Evolutionary conservation across 1,140 invertebrate genomes (phyloP), one percentile per base, ranked within the genome.

Genomic region (Aphelenchoides fujianensis): DNA sequence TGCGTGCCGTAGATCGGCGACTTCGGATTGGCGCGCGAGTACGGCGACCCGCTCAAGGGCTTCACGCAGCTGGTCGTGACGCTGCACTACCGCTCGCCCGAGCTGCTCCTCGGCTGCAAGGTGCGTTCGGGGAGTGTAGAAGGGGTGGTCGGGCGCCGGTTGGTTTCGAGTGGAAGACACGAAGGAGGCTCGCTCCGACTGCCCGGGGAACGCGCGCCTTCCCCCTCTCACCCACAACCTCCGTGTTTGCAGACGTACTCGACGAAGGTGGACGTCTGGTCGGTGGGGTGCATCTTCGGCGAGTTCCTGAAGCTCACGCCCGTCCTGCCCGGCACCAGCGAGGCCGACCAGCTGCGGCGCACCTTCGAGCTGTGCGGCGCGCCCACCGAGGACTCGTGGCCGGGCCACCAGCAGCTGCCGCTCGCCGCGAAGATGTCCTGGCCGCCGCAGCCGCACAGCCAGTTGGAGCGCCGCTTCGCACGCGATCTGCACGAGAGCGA

Each of bases 51-150:
- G 0, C 86, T 99, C 2, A 95, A 95, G 80, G 89, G 91, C 19
- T 99, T 98, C 85, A 98, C 96, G 1, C 92, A 94, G 0, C 89
- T 98, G 68, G 95, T 98, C 7, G 97, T 99, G 0, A 99, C 97
- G 0, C 86, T 97, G 7, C 98, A 96, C 96, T 98, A 98, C 86
- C 89, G 95, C 76, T 90, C 95, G 30, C 92, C 97, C 3, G 92
- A 98, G 87, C 87, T 97, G 64, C 85, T 96, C 54, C 87, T 97
- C 28, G 90, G 93, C 76, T 88, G 89, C n/a, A 89, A 93, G 85
- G 88, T 88, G 67, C 31, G 75, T 48, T 48, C 23, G 12, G 12
- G 41, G 41, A n/a, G n/a, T n/a, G n/a, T n/a, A n/a, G n/a, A n/a
- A n/a, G n/a, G n/a, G n/a, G n/a, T n/a, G n/a, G n/a, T n/a, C n/a